Evolutionary conservation across 2,797 vertebrate genomes (phyloP).

Genomic region (Rhinogobio ventralis): DNA sequence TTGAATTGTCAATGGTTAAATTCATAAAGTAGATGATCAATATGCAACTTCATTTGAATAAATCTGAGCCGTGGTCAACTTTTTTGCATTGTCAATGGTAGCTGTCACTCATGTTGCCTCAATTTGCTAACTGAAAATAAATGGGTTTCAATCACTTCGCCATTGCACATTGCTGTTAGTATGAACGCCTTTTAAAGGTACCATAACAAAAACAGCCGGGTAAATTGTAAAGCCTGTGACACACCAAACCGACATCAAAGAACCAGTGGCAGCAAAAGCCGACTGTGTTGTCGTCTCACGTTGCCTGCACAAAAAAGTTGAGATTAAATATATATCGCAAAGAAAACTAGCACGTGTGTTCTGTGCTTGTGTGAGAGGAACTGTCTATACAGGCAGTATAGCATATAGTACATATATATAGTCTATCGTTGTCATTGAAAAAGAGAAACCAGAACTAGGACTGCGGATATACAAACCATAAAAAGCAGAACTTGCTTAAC

Average conservation of each 20-base stretch:
- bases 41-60: constrained; percentile 4
- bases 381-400: background rate
- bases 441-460: background rate
- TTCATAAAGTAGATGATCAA: background rate
- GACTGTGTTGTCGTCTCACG: no score
- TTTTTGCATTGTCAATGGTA: constrained; percentile 10
- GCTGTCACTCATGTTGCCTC: background rate
- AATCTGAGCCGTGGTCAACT: background rate
- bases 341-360: background rate
- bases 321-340: background rate
- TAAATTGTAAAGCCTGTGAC: background rate
- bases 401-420: background rate
- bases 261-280: background rate
- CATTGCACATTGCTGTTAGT: background rate
- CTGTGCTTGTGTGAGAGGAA: background rate
- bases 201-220: background rate
- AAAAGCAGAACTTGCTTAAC: background rate
- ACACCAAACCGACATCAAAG: background rate
- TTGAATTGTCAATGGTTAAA: background rate
- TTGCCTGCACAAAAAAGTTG: no score
- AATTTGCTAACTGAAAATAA: background rate
- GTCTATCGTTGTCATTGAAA: background rate
- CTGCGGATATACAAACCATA: background rate
- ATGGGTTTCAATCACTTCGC: background rate
- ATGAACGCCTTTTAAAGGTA: background rate